These are phyloP conservation scores for Camponotus pennsylvanicus DNA, from an alignment of 1,140 invertebrate genomes.

Conservation along the genomic window DNA sequence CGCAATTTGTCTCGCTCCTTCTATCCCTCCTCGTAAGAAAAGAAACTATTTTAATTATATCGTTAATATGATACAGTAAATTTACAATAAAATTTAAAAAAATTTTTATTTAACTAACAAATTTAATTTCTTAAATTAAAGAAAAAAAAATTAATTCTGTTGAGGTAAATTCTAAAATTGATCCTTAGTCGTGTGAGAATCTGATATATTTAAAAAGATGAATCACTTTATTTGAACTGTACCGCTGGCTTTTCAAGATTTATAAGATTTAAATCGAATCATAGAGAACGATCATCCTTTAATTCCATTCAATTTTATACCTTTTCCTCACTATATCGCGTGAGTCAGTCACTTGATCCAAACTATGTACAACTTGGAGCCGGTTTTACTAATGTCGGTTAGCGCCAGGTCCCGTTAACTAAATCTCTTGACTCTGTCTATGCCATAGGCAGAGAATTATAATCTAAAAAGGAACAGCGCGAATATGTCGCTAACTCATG, in stretches of 20 bases:
- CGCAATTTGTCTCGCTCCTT: background rate
- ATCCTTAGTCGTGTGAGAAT: background rate
- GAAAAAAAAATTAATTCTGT: too few relatives aligned
- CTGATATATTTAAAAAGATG: background rate
- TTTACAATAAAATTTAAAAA: too few relatives aligned
- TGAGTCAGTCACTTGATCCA: background rate
- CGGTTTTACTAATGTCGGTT: constrained; percentile 13
- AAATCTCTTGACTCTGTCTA: background rate
- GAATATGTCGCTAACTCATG: background rate
- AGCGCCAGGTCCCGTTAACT: background rate
- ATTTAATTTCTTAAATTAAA: too few relatives aligned
- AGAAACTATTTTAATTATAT: background rate
- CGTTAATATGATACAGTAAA: background rate
- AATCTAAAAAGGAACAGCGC: constrained; percentile 13
- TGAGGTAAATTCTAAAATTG: background rate
- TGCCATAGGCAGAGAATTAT: background rate
- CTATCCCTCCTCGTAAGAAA: background rate
- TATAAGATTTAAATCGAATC: background rate
- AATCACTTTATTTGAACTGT: background rate
- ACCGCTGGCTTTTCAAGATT: background rate
- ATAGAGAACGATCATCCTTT: background rate
- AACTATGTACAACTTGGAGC: constrained; percentile 11
- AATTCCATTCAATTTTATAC: background rate
- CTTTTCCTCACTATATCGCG: background rate
- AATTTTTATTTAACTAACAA: too few relatives aligned